A percentile compares a stretch with the other conserved stretches of the same genome.
These are phyloP conservation scores for Rhegmatorhina hoffmannsi DNA, from an alignment of 2,113 vertebrate species.

Conservation along the genomic window DNA sequence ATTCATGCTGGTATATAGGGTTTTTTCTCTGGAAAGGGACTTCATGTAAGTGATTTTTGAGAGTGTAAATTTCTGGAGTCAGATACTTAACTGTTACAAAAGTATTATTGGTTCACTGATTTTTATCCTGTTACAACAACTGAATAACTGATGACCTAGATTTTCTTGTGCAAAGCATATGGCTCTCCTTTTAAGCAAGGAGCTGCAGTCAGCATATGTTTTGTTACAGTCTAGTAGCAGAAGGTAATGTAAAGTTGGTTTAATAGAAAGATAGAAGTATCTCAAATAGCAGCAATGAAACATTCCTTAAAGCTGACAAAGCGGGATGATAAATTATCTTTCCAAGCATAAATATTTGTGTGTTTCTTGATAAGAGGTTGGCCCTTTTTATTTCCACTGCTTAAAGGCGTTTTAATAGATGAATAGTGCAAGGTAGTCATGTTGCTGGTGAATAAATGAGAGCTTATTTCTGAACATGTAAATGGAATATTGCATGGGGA, in stretches of 20 bases:
- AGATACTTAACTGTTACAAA: background rate
- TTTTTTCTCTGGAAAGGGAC: background rate
- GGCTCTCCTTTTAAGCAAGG: background rate
- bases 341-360: background rate
- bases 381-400: background rate
- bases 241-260: background rate
- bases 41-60: background rate
- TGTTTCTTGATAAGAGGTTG: background rate
- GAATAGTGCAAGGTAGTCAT: background rate
- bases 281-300: background rate
- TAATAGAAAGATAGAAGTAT: background rate
- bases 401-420: background rate
- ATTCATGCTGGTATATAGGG: background rate
- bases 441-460: background rate
- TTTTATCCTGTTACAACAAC: background rate
- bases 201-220: background rate
- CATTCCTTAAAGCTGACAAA: background rate
- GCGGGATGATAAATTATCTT: background rate
- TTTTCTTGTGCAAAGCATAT: background rate
- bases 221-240: background rate
- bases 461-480: background rate
- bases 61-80: background rate
- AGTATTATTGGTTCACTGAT: background rate
- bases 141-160: constrained; percentile 17
- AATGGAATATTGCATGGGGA: background rate